Base-by-base conservation (phyloP, 2,797 vertebrate genomes). In the Chelidonichthys spinosus region DNA sequence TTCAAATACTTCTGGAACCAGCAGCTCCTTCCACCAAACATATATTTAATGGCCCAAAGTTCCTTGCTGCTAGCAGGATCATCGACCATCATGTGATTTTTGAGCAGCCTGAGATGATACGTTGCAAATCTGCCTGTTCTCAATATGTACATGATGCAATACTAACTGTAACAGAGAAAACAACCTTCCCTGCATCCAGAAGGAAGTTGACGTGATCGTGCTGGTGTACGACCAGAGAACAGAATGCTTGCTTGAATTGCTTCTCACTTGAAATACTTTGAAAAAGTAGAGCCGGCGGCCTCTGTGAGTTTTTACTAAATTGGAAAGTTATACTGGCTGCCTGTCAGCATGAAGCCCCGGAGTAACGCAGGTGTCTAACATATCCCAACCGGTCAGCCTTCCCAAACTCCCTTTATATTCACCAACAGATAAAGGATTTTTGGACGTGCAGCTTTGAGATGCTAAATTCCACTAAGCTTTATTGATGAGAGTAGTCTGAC, bases 401-500 rank as follows among this genome's bases (percentile, higher is more conserved):
- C 50, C 47, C 58, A 64, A 80, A 63, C 62, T 61, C 78, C 36
- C 40, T 17, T 52, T 50, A 9, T 54, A 61, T 79, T 71, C 59
- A 43, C 66, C 54, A 58, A 8, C 68, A 79, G 63, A 81, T 83
- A 52, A 72, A 69, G 58, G 50, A 46, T 54, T 72, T 71, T 56
- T 11, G 46, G 40, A 75, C 54, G 63, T 53, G 18, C 15, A 74
- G 78, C 85, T 81, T 79, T 76, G 75, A 82, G 78, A 83, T 85
- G 78, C 65, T 77, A 79, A 83, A 83, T 83, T 82, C 79, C 79
- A 42, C 80, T 84, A 75, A 84, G 74, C 81, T 65, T 72, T 84
- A 90, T 89, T 87, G 89, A 92, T 83, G 87, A 82, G 84, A 75
- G 64, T 64, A 83, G 66, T 81, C 85, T 69, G 84, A 84, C 87